Base-by-base conservation (phyloP, 2,888 invertebrate species). In the Morpho deidamia region DNA sequence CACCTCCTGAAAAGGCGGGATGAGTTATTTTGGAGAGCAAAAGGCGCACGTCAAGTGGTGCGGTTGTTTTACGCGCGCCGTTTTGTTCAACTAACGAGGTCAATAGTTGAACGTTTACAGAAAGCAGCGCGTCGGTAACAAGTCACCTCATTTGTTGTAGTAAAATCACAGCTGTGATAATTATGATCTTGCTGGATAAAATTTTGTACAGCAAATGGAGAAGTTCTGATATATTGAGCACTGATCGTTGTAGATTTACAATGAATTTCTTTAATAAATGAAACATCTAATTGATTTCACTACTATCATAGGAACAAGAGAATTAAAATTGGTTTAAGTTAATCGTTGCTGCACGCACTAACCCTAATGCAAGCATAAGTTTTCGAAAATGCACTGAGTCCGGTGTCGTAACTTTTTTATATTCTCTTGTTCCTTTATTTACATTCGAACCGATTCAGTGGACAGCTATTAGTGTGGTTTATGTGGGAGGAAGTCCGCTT, bases 11-110 rank as follows among this genome's bases (percentile, higher is more conserved):
- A 83, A 83, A 80, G 81, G 72, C 78, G 84, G 80, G 87, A 87
- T 87, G 87, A 87, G 87, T 86, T 87, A 85, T 85, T 85, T 87
- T 86, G 77, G 83, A 88, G 87, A 82, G 85, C 81, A 89, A 88
- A 88, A 88, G 86, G 87, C 86, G 76, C 80, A 79, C 84, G 82
- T 76, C 74, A 76, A 86, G 83, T 83, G 79, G 70, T 68, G 73
- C 76, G 82, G 75, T 86, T 87, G 86, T 87, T 86, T 81, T 81
- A 83, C 81, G 81, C 71, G 69, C 69, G 70, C 66, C 70, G 76
- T 84, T 86, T 86, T 85, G 84, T 87, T 83, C 78, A 74, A 78
- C 86, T 87, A 88, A 88, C 81, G 88, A 87, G 87, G 87, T 87
- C 86, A 85, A 86, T 85, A 83, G 82, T 82, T 63, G 75, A 75